Evolutionary conservation across 2,888 invertebrate genomes (phyloP).

Genomic region (Lochmaea capreae): DNA sequence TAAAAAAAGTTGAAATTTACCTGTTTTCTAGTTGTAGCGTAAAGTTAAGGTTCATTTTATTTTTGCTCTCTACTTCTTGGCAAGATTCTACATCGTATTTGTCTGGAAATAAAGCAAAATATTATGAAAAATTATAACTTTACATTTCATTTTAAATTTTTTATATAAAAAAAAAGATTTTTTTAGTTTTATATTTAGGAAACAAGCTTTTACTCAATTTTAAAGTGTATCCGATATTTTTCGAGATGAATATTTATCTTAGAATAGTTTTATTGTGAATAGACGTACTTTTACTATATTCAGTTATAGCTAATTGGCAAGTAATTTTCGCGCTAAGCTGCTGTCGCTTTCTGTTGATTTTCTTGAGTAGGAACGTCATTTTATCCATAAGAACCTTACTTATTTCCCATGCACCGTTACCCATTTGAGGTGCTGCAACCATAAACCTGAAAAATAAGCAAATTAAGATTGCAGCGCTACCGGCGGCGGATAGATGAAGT

Average conservation of each 20-base stretch:
- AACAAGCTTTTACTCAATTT: too few species aligned
- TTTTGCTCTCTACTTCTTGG: constrained; percentile 63
- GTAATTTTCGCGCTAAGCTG: constrained; percentile 69
- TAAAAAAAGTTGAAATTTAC: constrained; percentile 58
- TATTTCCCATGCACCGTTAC: constrained; percentile 71
- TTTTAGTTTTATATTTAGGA: too few species aligned
- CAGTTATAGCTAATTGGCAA: constrained; percentile 76
- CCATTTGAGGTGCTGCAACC: constrained; percentile 77
- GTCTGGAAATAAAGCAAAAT: constrained; percentile 54
- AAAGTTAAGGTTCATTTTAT: constrained; percentile 73
- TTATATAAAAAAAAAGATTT: too few species aligned
- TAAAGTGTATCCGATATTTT: neutral
- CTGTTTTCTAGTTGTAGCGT: constrained; percentile 71
- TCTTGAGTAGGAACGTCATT: constrained; percentile 67
- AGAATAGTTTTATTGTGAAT: too few species aligned
- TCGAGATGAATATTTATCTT: neutral
- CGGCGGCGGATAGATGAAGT: too few species aligned
- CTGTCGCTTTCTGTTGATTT: constrained; percentile 66
- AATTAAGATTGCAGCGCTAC: too few species aligned
- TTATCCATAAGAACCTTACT: constrained; percentile 73
- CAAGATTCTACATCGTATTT: constrained; percentile 63
- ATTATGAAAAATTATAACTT: constrained; percentile 27
- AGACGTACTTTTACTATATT: constrained; percentile 70
- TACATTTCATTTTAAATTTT: too few species aligned
- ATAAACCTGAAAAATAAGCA: constrained; percentile 71